phyloP scores from a whole-genome alignment of 1,140 invertebrate species.

The Papilio xuthus region DNA sequence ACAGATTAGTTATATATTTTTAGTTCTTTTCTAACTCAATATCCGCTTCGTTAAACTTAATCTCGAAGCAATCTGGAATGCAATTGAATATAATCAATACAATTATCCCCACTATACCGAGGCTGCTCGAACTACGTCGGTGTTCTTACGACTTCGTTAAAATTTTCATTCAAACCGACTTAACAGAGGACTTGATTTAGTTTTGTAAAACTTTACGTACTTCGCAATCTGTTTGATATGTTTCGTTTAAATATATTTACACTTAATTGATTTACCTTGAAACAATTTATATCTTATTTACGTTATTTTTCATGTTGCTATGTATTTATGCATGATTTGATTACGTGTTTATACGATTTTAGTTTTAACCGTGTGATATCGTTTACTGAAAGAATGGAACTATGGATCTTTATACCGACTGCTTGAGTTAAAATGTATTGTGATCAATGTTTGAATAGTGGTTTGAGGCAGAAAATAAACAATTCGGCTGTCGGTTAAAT shows the following conservation, averaged over 20 bases:
- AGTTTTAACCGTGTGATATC: not conserved
- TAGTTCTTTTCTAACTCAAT: not conserved
- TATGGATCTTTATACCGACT: not conserved
- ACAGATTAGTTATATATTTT: not conserved
- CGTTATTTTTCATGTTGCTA: not conserved
- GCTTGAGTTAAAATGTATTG: not conserved
- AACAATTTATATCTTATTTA: not conserved
- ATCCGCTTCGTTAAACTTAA: not conserved
- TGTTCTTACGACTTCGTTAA: constrained; percentile 5
- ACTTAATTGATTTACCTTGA: not conserved
- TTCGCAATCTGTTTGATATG: not conserved
- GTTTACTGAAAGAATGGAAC: not conserved
- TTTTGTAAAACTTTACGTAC: not conserved
- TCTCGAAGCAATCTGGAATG: constrained; percentile 3
- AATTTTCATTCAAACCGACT: not conserved
- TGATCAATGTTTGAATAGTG: not conserved
- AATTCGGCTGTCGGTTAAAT: constrained; percentile 1
- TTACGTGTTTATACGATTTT: not conserved
- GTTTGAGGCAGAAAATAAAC: not conserved
- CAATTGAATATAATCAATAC: constrained; percentile 11
- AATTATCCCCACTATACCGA: constrained; percentile 12
- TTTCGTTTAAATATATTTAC: too few species aligned
- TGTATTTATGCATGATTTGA: not conserved
- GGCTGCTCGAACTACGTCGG: not conserved
- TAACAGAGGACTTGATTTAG: not conserved